Evolutionary conservation across 2,113 vertebrate species (phyloP).

Genomic region (Amazona vittata): DNA sequence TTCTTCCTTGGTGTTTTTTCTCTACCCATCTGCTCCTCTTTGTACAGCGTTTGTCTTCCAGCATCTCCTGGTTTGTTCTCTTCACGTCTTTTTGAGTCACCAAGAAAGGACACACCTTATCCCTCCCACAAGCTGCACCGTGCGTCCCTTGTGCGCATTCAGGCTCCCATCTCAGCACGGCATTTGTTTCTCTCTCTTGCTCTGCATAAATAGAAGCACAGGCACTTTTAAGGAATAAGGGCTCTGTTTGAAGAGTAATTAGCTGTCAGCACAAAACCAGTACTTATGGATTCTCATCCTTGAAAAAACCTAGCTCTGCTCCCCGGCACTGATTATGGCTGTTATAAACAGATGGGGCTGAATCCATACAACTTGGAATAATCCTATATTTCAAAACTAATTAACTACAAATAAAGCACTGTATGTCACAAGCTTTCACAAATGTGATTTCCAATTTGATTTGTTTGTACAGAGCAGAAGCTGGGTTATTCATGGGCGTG

Average conservation of each 20-base stretch:
- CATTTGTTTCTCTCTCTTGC: neutral
- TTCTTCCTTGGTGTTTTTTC: neutral
- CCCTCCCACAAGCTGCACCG: neutral
- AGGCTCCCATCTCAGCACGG: neutral
- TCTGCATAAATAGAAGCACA: slow-evolving; percentile 23
- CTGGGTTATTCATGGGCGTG: fast-evolving
- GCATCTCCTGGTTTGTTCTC: neutral
- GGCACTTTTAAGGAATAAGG: slow-evolving; percentile 58
- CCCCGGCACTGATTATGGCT: slow-evolving; percentile 5
- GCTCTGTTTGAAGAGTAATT: slow-evolving; percentile 62
- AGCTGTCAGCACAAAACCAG: slow-evolving; percentile 58
- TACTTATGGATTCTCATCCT: slow-evolving; percentile 50
- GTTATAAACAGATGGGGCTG: slow-evolving; percentile 39
- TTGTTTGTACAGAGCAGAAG: neutral
- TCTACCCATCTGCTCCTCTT: neutral
- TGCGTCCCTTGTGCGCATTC: neutral
- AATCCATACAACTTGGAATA: slow-evolving; percentile 26
- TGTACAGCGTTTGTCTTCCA: neutral
- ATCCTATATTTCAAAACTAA: slow-evolving; percentile 48
- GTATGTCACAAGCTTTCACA: neutral
- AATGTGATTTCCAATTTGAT: neutral
- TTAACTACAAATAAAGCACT: slow-evolving; percentile 48
- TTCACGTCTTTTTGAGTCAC: neutral
- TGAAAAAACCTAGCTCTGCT: slow-evolving; percentile 33
- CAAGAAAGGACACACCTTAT: neutral